Evolutionary conservation across 1,140 invertebrate species (phyloP), one percentile per base, ranked within the genome.

Genomic region (Aradophagus sp.): DNA sequence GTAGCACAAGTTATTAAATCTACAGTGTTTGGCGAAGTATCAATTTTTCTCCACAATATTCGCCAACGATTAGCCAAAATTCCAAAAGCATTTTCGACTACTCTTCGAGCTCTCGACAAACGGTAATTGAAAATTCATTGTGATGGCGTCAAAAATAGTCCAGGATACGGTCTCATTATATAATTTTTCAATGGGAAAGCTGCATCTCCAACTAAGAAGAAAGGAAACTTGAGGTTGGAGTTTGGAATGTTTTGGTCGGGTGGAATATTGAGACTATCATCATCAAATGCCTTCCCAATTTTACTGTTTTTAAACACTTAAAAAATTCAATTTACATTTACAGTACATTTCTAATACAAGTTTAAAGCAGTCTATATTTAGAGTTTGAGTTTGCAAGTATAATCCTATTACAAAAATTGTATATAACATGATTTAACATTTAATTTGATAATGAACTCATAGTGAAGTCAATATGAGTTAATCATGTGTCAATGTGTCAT

Each of bases 201-300:
- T 63, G 86, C 83, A 79, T 87, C 85, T 45, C 79, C 86, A 26
- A 87, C 76, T 47, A 87, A 56, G 42, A 79, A 77, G 66, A 76
- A 70, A 6, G 75, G 75, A 23, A 58, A 52, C 17, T 12, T 10
- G 23, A 15, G 2, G 16, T 12, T n/a, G 19, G 26, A 39, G 32
- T 31, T 45, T 38, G 68, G 53, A 23, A 78, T 42, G 15, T 19
- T 20, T 34, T 42, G 50, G 13, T 27, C 16, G 14, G 2, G n/a
- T 38, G 77, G 69, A 6, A 58, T 8, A 27, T 58, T 42, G 0
- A 58, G 11, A 8, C 1, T 8, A 27, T 42, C 14, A 2, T 15
- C 1, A 3, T 67, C 41, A 39, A 78, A 38, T 16, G 44, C 26
- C 42, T 73, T 58, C 13, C 62, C 61, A 35, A 81, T 65, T 10